Base-by-base conservation (phyloP, 2,888 invertebrate species). In the Ferdinandea cuprea region DNA sequence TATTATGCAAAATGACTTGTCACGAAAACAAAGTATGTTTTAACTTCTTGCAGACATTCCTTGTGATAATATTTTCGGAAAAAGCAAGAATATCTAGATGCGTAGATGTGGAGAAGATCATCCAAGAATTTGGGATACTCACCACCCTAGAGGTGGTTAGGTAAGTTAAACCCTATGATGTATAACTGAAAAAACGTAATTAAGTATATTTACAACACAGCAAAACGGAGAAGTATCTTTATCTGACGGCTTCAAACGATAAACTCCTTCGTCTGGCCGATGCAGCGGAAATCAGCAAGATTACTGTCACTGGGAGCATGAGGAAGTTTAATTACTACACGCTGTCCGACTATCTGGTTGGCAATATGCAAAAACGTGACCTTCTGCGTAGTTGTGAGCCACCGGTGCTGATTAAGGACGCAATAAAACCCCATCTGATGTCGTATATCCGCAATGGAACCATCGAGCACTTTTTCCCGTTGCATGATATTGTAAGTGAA, bases 391-490 rank as follows among this genome's bases (percentile, higher is more conserved):
- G 87, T 61, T 89, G 89, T 68, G 95, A 95, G 87, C 93, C 93
- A 52, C 95, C 95, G 87, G 92, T 93, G 54, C 92, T 95, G 50
- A 93, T 95, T 15, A 92, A 93, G 81, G 94, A 95, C 88, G 87
- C 87, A 1, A 86, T 91, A 8, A 90, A 91, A 79, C 89, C 90
- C 0, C 84, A 88, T 0, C 85, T 91, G 8, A 85, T 89, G 78
- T 87, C 89, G 2, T 89, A 91, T 50, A 87, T 91, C 46, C 88
- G 88, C 46, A 90, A 88, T 73, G 90, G 90, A 11, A 87, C 92
- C 25, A 92, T 93, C 85, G 94, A 95, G 84, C 90, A 91, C 48
- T 91, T 92, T 87, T 92, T 95, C 46, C 94, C 94, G 0, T 89
- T 95, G 59, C 95, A 95, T 88, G 94, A 95, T 87, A 92, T 90